Evolutionary conservation across 2,888 invertebrate genomes (phyloP).

Genomic region (Camptogramma bilineatum): DNA sequence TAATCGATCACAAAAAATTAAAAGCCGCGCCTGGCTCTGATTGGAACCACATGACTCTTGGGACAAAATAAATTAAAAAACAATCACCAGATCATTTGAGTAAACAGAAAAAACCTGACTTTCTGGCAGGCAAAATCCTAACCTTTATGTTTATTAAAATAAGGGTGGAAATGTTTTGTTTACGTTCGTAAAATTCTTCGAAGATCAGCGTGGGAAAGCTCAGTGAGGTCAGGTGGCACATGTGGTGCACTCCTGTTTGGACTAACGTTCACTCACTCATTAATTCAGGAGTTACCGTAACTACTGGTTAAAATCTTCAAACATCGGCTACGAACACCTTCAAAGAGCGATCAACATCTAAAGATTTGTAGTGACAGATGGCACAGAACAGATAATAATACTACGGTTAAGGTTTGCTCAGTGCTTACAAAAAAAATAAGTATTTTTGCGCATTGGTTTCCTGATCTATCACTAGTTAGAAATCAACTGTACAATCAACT

Average conservation of each 20-base stretch:
- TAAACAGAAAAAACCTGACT: conserved; percentile 80
- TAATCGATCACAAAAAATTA: conserved; percentile 71
- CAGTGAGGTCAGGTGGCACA: conserved; percentile 83
- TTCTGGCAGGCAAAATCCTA: conserved; percentile 55
- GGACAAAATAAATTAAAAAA: conserved; percentile 84
- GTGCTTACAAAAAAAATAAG: too few relatives aligned
- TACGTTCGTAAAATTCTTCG: conserved; percentile 67
- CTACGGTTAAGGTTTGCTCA: too few relatives aligned
- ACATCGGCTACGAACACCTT: too few relatives aligned
- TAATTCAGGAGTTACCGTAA: background rate
- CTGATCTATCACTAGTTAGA: too few relatives aligned
- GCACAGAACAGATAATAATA: too few relatives aligned
- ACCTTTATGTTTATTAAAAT: conserved; percentile 54
- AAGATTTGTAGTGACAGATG: background rate
- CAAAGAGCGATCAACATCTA: too few relatives aligned
- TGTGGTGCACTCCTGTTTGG: conserved; percentile 79
- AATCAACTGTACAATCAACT: too few relatives aligned
- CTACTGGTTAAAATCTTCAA: conserved; percentile 1
- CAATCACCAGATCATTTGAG: conserved; percentile 84
- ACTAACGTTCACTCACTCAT: conserved; percentile 51
- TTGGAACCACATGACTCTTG: conserved; percentile 83
- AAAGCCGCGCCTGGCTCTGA: conserved; percentile 72
- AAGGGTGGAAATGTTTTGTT: conserved; percentile 66
- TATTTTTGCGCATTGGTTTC: too few relatives aligned
- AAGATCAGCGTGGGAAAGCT: conserved; percentile 80